phyloP scores from a whole-genome alignment of 2,888 invertebrate species.

The Blastobasis adustella region DNA sequence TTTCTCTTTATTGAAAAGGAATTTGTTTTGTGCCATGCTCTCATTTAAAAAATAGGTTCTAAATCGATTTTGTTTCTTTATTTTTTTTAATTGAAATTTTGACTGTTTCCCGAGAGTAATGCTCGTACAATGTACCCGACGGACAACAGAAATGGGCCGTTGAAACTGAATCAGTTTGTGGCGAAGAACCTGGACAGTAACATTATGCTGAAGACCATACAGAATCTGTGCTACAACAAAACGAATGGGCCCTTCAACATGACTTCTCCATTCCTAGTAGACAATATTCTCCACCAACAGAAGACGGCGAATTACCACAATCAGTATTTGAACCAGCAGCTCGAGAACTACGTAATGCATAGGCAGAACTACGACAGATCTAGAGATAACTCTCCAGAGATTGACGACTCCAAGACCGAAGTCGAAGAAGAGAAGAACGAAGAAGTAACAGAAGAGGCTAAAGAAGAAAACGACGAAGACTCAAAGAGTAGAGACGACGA shows the following conservation, averaged over 20 bases:
- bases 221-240: conserved; percentile 59
- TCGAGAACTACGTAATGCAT: conserved; percentile 56
- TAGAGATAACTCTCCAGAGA: conserved; percentile 54
- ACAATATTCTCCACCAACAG: conserved; percentile 76
- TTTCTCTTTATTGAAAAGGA: conserved; percentile 11
- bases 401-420: conserved; percentile 41
- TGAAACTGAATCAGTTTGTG: conserved; percentile 52
- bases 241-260: conserved; percentile 58
- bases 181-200: conserved; percentile 50
- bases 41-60: neutral
- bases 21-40: no score
- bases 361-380: conserved; percentile 47
- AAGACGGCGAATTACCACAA: conserved; percentile 64
- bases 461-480: conserved; percentile 51
- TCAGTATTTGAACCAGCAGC: conserved; percentile 71
- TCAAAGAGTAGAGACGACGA: conserved; percentile 52
- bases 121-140: conserved; percentile 63
- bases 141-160: conserved; percentile 59
- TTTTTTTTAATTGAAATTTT: conserved; percentile 10
- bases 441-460: conserved; percentile 34
- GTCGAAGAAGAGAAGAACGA: conserved; percentile 40
- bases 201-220: conserved; percentile 70
- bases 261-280: conserved; percentile 77
- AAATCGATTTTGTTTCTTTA: conserved; percentile 7
- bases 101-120: conserved; percentile 15